Conservation (phyloP, 2,797 vertebrate species). For the Microtus californicus region DNA sequence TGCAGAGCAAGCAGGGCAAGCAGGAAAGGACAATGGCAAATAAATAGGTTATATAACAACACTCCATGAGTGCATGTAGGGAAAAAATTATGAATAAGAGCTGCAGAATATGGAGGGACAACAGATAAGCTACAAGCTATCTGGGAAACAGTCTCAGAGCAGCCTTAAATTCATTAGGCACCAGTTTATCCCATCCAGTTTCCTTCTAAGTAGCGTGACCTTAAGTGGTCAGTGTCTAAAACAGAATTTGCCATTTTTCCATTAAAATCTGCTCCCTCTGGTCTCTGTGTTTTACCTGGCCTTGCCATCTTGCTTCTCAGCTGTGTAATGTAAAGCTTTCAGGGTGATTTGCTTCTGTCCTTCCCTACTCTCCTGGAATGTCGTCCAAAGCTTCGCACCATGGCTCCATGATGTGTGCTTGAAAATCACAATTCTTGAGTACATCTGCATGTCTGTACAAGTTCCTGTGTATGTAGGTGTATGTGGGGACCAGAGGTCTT, state of each 20-base stretch:
- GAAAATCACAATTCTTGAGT: background rate
- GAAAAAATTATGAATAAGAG: background rate
- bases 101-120: background rate
- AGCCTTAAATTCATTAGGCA: background rate
- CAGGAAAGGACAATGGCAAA: background rate
- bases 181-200: slow-evolving; percentile 27
- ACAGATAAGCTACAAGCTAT: background rate
- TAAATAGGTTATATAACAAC: background rate
- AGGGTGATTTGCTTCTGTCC: background rate
- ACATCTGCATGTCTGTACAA: background rate
- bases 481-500: background rate
- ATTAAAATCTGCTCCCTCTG: background rate
- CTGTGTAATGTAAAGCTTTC: background rate
- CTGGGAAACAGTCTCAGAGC: background rate
- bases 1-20: background rate
- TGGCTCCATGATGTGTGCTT: background rate
- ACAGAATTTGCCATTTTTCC: background rate
- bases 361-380: background rate
- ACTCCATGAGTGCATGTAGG: background rate
- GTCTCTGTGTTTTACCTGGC: background rate
- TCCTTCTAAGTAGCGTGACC: slow-evolving; percentile 43
- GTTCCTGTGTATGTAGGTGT: background rate
- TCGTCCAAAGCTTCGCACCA: background rate
- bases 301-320: background rate
- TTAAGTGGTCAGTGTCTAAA: slow-evolving; percentile 36